phyloP scores from a whole-genome alignment of 2,113 vertebrate genomes.

The Rhea pennata region DNA sequence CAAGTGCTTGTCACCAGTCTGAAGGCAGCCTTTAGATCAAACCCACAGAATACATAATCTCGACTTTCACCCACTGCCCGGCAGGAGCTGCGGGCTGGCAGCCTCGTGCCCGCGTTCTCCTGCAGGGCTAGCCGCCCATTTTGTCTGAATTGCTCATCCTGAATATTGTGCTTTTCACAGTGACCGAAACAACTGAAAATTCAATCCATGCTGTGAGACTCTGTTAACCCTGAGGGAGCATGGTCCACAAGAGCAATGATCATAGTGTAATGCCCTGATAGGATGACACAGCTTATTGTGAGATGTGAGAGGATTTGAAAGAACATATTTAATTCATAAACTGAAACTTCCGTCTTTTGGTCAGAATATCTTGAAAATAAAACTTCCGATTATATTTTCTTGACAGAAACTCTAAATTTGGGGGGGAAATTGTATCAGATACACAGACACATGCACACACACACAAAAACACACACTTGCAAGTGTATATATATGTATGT shows the following conservation, averaged over 20 bases:
- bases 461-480: too few species aligned
- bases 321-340: neutral
- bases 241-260: fast-evolving
- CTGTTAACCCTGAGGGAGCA: neutral
- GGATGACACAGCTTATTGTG: neutral
- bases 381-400: neutral
- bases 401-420: neutral
- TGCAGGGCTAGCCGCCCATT: too few species aligned
- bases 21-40: neutral
- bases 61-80: neutral
- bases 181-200: neutral
- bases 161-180: neutral
- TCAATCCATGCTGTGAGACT: neutral
- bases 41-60: neutral
- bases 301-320: neutral
- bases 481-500: neutral
- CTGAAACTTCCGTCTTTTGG: neutral
- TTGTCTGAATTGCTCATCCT: neutral
- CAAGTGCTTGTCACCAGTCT: neutral
- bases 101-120: neutral
- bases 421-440: neutral
- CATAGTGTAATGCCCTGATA: neutral
- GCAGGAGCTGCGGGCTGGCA: neutral
- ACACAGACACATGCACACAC: neutral
- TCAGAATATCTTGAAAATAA: neutral